Conservation (phyloP, 2,888 invertebrate genomes). For the Asteroscopus sphinx region DNA sequence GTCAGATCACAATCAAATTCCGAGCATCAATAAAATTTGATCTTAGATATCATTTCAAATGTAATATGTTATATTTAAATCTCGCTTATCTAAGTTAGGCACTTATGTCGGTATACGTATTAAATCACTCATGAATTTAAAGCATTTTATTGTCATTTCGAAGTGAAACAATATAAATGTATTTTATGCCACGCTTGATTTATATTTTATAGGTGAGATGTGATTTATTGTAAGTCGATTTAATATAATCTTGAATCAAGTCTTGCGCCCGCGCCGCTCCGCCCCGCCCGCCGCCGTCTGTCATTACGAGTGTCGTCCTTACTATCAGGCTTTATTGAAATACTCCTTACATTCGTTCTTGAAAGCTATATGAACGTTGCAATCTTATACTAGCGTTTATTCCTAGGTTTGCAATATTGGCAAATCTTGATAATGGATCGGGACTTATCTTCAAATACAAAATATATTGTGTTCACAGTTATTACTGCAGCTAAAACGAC, state of each 20-base stretch:
- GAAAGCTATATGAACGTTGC: background rate
- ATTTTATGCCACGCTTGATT: constrained; percentile 86
- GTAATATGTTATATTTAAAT: constrained; percentile 68
- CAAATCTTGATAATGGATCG: background rate
- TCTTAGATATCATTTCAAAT: constrained; percentile 71
- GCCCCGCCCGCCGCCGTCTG: constrained; percentile 47
- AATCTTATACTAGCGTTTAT: constrained; percentile 3
- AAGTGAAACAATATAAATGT: constrained; percentile 89
- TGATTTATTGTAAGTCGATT: constrained; percentile 84
- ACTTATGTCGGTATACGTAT: constrained; percentile 76
- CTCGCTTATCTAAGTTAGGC: constrained; percentile 66
- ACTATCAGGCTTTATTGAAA: constrained; percentile 48
- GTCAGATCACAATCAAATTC: constrained; percentile 64
- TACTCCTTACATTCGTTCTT: constrained; percentile 28
- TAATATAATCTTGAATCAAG: constrained; percentile 79
- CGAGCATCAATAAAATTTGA: constrained; percentile 72
- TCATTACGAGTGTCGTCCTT: constrained; percentile 50
- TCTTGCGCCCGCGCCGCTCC: constrained; percentile 50
- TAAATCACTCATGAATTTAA: constrained; percentile 88
- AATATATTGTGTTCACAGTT: constrained; percentile 2
- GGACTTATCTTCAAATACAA: constrained; percentile 2
- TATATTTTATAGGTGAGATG: constrained; percentile 87
- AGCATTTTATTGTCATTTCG: constrained; percentile 86
- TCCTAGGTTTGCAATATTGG: constrained; percentile 4
- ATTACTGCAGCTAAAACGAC: constrained; percentile 1